Evolutionary conservation across 2,888 invertebrate species (phyloP).

Genomic region (Thumatha senex): DNA sequence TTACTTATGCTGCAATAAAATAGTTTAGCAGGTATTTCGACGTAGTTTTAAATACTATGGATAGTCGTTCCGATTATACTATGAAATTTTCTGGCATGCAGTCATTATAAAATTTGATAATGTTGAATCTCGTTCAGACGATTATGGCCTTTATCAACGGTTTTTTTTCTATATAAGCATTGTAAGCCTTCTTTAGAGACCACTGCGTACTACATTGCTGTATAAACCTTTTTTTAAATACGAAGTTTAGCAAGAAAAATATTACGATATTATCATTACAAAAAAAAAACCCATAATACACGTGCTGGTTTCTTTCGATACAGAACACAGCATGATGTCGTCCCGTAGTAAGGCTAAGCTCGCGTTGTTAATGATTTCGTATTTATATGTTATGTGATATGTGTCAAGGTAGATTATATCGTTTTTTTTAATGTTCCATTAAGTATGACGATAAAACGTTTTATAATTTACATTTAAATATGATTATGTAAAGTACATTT

Average conservation of each 20-base stretch:
- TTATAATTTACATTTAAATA: slow-evolving; percentile 14
- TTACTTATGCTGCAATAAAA: not conserved
- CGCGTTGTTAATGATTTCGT: slow-evolving; percentile 5
- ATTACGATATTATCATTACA: no score
- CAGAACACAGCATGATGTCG: not conserved
- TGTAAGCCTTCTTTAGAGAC: not conserved
- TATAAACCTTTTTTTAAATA: no score
- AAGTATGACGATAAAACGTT: slow-evolving; percentile 7
- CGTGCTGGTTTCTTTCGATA: no score
- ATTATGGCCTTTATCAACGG: not conserved
- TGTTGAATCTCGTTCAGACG: slow-evolving; percentile 25
- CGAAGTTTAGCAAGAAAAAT: no score
- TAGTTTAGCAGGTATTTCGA: not conserved
- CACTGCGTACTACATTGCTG: not conserved
- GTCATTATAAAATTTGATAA: not conserved
- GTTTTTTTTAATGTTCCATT: slow-evolving; percentile 9
- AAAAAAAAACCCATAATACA: no score
- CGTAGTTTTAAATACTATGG: no score
- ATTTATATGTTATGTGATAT: slow-evolving; percentile 16
- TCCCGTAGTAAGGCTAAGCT: not conserved
- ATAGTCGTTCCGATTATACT: no score
- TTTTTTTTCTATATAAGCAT: no score
- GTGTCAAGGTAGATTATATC: slow-evolving; percentile 7
- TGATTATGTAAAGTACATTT: slow-evolving; percentile 13
- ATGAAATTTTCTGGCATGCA: not conserved